Percentiles rank a stretch among this genome's conserved stretches.
Evolutionary conservation across 2,113 vertebrate species (phyloP).

Genomic region (Copsychus sechellarum): DNA sequence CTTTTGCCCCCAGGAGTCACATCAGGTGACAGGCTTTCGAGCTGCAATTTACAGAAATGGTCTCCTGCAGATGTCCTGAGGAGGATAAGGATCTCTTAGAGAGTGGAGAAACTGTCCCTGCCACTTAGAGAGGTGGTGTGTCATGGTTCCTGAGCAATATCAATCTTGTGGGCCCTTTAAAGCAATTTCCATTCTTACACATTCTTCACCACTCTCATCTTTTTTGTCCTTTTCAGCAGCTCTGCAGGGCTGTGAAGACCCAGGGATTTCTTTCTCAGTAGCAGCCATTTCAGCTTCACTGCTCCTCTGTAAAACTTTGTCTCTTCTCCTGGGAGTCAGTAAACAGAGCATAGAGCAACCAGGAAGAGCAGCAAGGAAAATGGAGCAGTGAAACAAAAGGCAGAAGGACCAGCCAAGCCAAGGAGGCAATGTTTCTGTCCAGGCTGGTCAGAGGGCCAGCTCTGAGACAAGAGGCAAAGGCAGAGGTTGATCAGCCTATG

Average conservation of each 20-base stretch:
- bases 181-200: background rate
- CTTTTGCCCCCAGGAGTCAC: background rate
- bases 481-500: rapidly evolving
- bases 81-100: background rate
- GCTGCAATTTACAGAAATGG: background rate
- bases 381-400: background rate
- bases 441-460: background rate
- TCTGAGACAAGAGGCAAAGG: rapidly evolving
- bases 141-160: background rate
- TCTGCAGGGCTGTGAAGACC: background rate
- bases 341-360: background rate
- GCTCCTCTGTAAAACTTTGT: background rate
- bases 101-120: background rate
- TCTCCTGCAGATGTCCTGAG: background rate
- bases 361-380: background rate
- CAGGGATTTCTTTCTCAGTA: background rate
- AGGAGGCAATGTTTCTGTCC: background rate
- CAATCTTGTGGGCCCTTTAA: background rate
- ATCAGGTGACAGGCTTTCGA: background rate
- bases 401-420: background rate
- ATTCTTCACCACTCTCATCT: background rate
- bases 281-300: background rate
- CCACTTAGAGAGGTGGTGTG: background rate
- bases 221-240: background rate
- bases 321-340: background rate